Evolutionary conservation across 2,797 vertebrate genomes (phyloP).

Genomic region (Cryptoblepharus egeriae): DNA sequence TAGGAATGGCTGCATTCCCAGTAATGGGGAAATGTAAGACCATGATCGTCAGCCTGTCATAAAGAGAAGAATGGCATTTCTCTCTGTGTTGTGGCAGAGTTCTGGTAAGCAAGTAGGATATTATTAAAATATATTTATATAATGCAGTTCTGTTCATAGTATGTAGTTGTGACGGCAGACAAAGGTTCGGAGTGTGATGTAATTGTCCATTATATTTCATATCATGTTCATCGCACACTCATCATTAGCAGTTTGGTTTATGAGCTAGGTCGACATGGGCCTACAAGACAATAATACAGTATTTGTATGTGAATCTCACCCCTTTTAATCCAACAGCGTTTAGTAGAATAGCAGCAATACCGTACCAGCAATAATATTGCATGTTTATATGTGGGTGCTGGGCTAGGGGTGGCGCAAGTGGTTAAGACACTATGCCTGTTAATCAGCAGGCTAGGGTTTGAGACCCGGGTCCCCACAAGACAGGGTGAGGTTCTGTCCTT

Average conservation of each 20-base stretch:
- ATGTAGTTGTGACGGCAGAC: too few species aligned
- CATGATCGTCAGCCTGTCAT: not conserved
- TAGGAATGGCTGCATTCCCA: constrained; percentile 18
- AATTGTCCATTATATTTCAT: too few species aligned
- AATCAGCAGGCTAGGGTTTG: too few species aligned
- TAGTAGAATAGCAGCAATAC: not conserved
- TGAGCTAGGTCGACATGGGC: not conserved
- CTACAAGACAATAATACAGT: not conserved
- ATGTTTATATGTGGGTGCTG: too few species aligned
- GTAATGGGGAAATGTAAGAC: not conserved
- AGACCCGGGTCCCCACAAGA: too few species aligned
- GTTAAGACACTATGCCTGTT: too few species aligned
- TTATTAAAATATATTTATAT: not conserved
- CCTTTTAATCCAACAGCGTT: not conserved
- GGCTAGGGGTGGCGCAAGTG: too few species aligned
- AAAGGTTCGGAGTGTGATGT: not conserved
- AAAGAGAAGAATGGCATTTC: not conserved
- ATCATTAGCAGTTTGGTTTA: not conserved
- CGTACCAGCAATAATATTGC: not conserved
- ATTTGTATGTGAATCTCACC: not conserved
- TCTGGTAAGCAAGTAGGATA: not conserved
- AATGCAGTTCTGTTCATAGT: not conserved
- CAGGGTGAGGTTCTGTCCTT: too few species aligned
- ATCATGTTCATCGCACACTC: too few species aligned
- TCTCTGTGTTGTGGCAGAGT: constrained; percentile 1